Conservation (phyloP, 2,113 vertebrate species). For the Otolemur garnettii region DNA sequence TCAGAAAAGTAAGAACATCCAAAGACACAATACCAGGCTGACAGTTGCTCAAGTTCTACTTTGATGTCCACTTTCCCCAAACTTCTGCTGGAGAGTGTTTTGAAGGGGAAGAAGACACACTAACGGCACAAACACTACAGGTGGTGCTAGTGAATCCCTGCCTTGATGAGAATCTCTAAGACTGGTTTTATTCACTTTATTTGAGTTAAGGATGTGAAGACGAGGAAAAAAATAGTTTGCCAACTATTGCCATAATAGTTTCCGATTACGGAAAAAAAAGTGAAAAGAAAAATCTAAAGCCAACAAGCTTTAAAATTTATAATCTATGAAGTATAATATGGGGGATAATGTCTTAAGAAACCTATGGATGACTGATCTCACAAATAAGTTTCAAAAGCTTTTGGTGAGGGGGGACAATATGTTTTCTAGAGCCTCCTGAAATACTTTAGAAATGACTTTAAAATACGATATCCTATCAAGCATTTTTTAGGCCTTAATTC, state of each 20-base stretch:
- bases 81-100: neutral
- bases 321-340: conserved; percentile 1
- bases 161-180: neutral
- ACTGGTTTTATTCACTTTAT: conserved; percentile 6
- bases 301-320: conserved; percentile 27
- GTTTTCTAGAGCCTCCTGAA: conserved; percentile 44
- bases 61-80: neutral
- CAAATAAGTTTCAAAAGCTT: conserved; percentile 5
- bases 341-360: conserved; percentile 7
- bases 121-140: neutral
- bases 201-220: no score
- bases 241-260: no score
- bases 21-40: neutral
- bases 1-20: neutral
- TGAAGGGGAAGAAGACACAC: neutral
- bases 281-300: conserved; percentile 48
- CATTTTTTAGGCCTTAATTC: conserved; percentile 15
- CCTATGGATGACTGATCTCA: neutral
- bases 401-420: neutral
- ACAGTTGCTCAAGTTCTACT: neutral
- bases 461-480: neutral
- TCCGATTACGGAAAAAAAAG: neutral
- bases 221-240: no score
- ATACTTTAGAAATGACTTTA: conserved; percentile 39
- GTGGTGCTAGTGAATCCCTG: neutral